Evolutionary conservation across 2,888 invertebrate genomes (phyloP).

Genomic region (Pristionchus japonicus): DNA sequence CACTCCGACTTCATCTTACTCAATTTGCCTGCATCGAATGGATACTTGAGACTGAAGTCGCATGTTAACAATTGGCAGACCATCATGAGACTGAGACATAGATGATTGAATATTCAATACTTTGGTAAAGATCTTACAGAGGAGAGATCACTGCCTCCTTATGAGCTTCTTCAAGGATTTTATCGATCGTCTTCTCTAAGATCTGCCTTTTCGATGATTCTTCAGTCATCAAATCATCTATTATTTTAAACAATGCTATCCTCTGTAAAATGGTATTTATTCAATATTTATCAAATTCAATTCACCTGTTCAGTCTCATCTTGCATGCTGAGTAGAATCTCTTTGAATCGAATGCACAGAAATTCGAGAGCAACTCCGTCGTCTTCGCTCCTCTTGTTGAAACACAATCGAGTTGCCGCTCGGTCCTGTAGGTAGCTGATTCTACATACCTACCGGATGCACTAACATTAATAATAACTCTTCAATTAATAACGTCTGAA

Average conservation of each 20-base stretch:
- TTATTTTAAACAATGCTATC: background rate
- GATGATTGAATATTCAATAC: background rate
- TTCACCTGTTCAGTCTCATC: background rate
- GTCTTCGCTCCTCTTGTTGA: background rate
- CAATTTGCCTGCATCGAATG: slow-evolving; percentile 34
- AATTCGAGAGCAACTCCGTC: background rate
- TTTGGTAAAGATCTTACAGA: background rate
- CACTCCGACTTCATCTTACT: slow-evolving; percentile 23
- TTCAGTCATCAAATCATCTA: background rate
- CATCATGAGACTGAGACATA: background rate
- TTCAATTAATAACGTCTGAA: too few species aligned
- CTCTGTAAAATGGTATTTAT: too few species aligned
- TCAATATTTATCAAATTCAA: too few species aligned
- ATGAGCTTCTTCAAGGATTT: slow-evolving; percentile 25
- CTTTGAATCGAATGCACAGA: slow-evolving; percentile 8
- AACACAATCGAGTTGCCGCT: background rate
- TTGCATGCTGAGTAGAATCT: background rate
- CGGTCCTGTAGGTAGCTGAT: background rate
- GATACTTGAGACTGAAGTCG: slow-evolving; percentile 25
- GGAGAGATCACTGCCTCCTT: background rate
- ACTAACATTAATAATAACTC: background rate
- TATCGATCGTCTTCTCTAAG: slow-evolving; percentile 35
- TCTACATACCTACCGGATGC: background rate
- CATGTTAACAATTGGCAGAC: background rate
- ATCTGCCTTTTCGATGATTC: slow-evolving; percentile 22